Conservation (phyloP, 2,888 invertebrate species). For the Augiades crinisus region DNA sequence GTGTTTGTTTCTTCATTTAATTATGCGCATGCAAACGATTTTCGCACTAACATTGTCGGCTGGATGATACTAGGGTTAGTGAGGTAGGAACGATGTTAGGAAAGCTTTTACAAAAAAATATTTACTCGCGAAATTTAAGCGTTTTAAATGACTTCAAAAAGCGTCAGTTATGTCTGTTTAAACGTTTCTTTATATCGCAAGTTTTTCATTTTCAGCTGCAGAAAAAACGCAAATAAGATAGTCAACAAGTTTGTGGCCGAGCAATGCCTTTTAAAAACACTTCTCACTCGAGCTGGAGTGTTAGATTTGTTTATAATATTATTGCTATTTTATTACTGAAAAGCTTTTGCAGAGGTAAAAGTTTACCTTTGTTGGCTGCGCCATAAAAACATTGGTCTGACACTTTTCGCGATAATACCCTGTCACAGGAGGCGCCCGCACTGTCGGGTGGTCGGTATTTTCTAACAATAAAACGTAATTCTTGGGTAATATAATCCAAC, state of each 20-base stretch:
- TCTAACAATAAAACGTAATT: neutral
- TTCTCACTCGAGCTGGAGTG: neutral
- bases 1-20: conserved; percentile 14
- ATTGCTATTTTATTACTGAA: conserved; percentile 62
- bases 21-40: conserved; percentile 18
- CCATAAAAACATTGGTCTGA: conserved; percentile 64
- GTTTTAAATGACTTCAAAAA: too few relatives aligned
- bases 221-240: too few relatives aligned
- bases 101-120: too few relatives aligned
- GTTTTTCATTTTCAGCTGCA: too few relatives aligned
- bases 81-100: too few relatives aligned
- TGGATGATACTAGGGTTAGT: too few relatives aligned
- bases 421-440: conserved; percentile 40
- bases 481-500: too few relatives aligned
- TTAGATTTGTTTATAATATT: conserved; percentile 41
- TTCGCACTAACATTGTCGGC: too few relatives aligned
- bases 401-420: conserved; percentile 70
- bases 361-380: conserved; percentile 65
- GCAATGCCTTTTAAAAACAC: neutral
- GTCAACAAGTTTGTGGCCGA: too few relatives aligned
- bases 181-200: too few relatives aligned
- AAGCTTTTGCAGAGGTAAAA: conserved; percentile 60
- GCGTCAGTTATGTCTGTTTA: too few relatives aligned
- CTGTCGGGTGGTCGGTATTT: neutral
- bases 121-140: too few relatives aligned